Evolutionary conservation across 1,140 invertebrate genomes (phyloP).

Genomic region (Spodoptera frugiperda): DNA sequence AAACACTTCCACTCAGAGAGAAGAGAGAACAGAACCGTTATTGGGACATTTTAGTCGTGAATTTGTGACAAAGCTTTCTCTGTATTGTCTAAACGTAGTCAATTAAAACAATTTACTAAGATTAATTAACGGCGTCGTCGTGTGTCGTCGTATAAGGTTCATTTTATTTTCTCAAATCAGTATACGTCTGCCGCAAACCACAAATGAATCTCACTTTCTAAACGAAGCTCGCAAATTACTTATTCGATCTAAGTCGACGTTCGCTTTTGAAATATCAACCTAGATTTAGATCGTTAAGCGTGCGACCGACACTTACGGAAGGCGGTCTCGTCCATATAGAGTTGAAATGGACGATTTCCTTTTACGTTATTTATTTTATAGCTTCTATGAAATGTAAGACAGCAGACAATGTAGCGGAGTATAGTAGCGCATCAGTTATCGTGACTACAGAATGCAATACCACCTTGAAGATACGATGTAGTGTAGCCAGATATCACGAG

Average conservation of each 20-base stretch:
- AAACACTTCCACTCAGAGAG: conserved; percentile 81
- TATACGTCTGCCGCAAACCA: conserved; percentile 47
- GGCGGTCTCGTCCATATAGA: conserved; percentile 34
- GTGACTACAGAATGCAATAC: conserved; percentile 65
- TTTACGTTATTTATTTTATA: conserved; percentile 20
- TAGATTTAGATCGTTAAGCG: conserved; percentile 48
- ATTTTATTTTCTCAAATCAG: conserved; percentile 31
- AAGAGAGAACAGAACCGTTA: conserved; percentile 82
- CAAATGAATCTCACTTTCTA: conserved; percentile 58
- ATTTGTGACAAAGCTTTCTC: conserved; percentile 75
- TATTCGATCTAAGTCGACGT: conserved; percentile 37
- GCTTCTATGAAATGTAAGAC: conserved; percentile 29
- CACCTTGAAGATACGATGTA: conserved; percentile 67
- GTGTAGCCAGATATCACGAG: conserved; percentile 65
- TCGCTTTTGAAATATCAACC: conserved; percentile 58
- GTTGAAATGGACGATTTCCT: conserved; percentile 24
- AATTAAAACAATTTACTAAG: conserved; percentile 65
- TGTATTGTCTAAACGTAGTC: conserved; percentile 54
- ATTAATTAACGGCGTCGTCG: conserved; percentile 61
- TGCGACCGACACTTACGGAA: conserved; percentile 48
- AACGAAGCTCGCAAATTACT: conserved; percentile 47
- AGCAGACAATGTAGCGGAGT: conserved; percentile 1
- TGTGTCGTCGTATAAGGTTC: conserved; percentile 48
- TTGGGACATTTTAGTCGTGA: conserved; percentile 66
- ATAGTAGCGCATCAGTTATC: conserved; percentile 59